Evolutionary conservation across 2,888 invertebrate genomes (phyloP).

Genomic region (Agonopterix alstromeriana): DNA sequence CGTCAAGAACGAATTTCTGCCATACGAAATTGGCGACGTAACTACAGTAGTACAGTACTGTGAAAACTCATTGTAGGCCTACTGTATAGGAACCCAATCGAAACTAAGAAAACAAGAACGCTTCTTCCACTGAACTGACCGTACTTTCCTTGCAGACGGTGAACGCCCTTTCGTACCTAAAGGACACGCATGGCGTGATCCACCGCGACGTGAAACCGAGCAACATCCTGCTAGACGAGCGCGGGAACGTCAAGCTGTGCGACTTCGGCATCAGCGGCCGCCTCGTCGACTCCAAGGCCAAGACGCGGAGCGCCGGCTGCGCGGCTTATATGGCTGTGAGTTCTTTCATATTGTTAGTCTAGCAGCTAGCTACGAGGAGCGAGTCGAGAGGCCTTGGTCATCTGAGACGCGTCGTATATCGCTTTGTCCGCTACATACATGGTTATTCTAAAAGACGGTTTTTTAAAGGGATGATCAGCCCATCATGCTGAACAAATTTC

Average conservation of each 20-base stretch:
- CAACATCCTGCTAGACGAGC: conserved; percentile 96
- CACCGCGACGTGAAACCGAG: conserved; percentile 99
- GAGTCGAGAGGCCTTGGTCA: too few species aligned
- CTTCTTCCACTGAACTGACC: background rate
- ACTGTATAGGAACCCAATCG: too few species aligned
- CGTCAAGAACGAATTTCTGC: too few species aligned
- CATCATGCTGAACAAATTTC: too few species aligned
- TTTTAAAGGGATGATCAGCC: too few species aligned
- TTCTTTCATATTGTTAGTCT: conserved; percentile 17
- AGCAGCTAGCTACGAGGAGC: too few species aligned
- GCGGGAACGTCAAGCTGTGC: conserved; percentile 97
- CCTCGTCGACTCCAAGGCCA: conserved; percentile 98
- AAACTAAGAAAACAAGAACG: background rate
- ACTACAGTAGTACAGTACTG: too few species aligned
- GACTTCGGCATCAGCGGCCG: conserved; percentile 99
- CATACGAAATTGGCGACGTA: too few species aligned
- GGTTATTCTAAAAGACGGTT: too few species aligned
- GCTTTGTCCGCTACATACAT: too few species aligned
- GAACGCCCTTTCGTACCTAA: conserved; percentile 97
- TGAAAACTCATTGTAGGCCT: too few species aligned
- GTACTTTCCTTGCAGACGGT: conserved; percentile 81
- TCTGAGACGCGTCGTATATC: too few species aligned
- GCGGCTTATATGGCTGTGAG: conserved; percentile 99
- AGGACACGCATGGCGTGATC: conserved; percentile 97
- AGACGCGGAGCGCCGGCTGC: conserved; percentile 97